Percentiles rank a stretch among this genome's conserved stretches.
Conservation (phyloP, 1,140 invertebrate genomes). For the Lepidurus arcticus region DNA sequence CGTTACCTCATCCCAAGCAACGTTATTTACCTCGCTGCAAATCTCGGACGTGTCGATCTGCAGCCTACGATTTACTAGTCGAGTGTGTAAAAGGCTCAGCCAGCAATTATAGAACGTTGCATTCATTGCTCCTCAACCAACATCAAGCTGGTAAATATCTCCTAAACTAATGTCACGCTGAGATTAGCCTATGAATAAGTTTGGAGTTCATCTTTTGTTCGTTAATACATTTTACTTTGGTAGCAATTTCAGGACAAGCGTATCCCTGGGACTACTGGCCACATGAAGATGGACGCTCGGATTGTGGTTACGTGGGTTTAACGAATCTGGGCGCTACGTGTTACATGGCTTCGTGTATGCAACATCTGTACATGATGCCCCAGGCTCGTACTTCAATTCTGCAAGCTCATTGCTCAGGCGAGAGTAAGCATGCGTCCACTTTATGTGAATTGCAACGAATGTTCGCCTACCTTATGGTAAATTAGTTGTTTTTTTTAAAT, state of each 20-base stretch:
- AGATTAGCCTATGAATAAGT: slow-evolving; percentile 23
- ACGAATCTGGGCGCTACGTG: slow-evolving; percentile 93
- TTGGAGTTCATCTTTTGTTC: background rate
- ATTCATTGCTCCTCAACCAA: slow-evolving; percentile 73
- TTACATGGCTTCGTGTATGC: slow-evolving; percentile 95
- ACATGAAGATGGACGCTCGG: slow-evolving; percentile 83
- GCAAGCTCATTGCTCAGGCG: slow-evolving; percentile 56
- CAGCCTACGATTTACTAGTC: slow-evolving; percentile 82
- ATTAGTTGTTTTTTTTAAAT: slow-evolving; percentile 35
- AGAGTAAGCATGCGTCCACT: slow-evolving; percentile 71
- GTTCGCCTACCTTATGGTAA: slow-evolving; percentile 85
- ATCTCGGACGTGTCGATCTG: slow-evolving; percentile 75
- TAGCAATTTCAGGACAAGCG: slow-evolving; percentile 64
- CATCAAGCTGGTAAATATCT: slow-evolving; percentile 64
- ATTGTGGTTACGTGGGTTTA: slow-evolving; percentile 88
- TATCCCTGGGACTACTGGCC: slow-evolving; percentile 98
- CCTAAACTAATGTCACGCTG: slow-evolving; percentile 22
- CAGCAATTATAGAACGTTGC: slow-evolving; percentile 78
- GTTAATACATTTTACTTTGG: slow-evolving; percentile 17
- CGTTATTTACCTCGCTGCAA: slow-evolving; percentile 88
- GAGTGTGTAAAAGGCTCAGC: slow-evolving; percentile 75
- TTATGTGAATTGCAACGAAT: slow-evolving; percentile 83
- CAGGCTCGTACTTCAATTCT: slow-evolving; percentile 77
- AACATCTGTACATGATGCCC: slow-evolving; percentile 73
- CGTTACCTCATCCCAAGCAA: slow-evolving; percentile 73